Conservation (phyloP, 2,113 vertebrate species). For the Corythoichthys intestinalis region DNA sequence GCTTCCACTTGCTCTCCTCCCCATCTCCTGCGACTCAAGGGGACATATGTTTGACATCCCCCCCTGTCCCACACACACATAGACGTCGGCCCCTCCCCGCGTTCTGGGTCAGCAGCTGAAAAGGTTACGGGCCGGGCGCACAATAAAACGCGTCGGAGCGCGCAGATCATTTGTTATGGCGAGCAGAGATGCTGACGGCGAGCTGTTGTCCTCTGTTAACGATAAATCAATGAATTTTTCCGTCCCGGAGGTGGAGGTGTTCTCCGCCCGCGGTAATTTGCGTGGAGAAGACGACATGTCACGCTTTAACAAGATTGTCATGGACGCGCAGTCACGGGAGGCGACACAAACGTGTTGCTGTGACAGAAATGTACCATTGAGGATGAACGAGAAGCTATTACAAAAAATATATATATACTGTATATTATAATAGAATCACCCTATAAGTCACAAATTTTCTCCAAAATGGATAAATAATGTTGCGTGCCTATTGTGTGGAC, state of each 20-base stretch:
- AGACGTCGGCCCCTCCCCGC: conserved; percentile 45
- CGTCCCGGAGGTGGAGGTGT: conserved; percentile 51
- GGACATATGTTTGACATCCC: conserved; percentile 87
- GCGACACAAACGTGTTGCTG: conserved; percentile 34
- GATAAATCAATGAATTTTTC: conserved; percentile 73
- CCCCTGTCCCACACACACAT: conserved; percentile 5
- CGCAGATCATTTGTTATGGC: conserved; percentile 85
- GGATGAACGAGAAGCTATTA: conserved; percentile 15
- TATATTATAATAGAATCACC: no score
- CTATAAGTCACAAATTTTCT: no score
- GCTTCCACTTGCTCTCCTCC: conserved; percentile 18
- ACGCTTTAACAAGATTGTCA: conserved; percentile 71
- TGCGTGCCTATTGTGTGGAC: no score
- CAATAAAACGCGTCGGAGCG: conserved; percentile 87
- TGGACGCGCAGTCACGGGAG: conserved; percentile 34
- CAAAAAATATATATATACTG: no score
- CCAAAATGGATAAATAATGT: no score
- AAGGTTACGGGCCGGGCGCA: conserved; percentile 88
- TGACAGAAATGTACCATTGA: conserved; percentile 16
- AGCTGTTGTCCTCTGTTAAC: conserved; percentile 73
- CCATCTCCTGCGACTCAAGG: conserved; percentile 51
- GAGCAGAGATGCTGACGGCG: conserved; percentile 71
- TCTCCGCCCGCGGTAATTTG: conserved; percentile 55
- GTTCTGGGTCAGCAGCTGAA: conserved; percentile 93
- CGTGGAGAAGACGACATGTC: conserved; percentile 67